A percentile compares a stretch with the other conserved stretches of the same genome.
Evolutionary conservation across 1,140 invertebrate genomes (phyloP).

Genomic region (Conus ventricosus): DNA sequence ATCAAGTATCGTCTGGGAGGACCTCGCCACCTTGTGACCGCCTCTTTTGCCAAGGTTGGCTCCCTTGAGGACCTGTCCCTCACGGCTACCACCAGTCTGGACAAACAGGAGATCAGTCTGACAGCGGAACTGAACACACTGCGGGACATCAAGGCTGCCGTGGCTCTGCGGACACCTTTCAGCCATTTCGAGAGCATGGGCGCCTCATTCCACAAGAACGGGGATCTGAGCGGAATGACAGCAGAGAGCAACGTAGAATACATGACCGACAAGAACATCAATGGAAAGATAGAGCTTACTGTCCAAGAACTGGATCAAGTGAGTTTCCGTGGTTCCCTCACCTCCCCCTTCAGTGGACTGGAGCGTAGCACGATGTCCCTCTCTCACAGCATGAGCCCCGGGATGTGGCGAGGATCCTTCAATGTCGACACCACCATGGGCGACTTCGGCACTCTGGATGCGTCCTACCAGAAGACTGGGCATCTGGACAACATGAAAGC

Average conservation of each 20-base stretch:
- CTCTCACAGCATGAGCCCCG: not conserved
- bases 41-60: constrained; percentile 26
- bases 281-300: constrained; percentile 24
- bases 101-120: constrained; percentile 29
- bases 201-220: constrained; percentile 19
- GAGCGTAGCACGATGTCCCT: constrained; percentile 10
- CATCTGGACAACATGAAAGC: constrained; percentile 21
- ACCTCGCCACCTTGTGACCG: not conserved
- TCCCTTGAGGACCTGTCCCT: constrained; percentile 24
- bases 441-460: constrained; percentile 4
- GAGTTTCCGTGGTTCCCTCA: not conserved
- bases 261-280: constrained; percentile 36
- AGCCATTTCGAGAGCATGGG: constrained; percentile 9
- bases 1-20: constrained; percentile 30
- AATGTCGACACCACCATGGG: constrained; percentile 24
- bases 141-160: constrained; percentile 19
- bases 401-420: not conserved
- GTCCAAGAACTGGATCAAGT: not conserved
- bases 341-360: constrained; percentile 13
- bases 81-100: not conserved
- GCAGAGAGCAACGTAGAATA: constrained; percentile 16
- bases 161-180: constrained; percentile 24
- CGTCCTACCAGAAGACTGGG: constrained; percentile 16
- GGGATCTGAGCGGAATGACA: constrained; percentile 23
- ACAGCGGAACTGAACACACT: constrained; percentile 6